phyloP scores from a whole-genome alignment of 2,113 vertebrate genomes.

The Labeo rohita region DNA sequence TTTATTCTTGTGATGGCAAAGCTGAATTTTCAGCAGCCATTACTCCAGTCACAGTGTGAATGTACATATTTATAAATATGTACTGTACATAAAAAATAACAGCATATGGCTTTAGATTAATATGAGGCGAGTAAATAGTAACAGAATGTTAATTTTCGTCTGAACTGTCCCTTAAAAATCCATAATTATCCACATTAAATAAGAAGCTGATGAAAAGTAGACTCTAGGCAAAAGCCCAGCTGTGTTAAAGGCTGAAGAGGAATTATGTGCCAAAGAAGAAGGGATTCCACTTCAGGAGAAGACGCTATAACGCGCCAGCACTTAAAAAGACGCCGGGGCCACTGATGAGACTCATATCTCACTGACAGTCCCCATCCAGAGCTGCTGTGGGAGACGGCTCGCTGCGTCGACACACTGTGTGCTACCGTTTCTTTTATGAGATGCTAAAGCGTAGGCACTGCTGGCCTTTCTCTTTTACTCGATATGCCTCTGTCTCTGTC shows the following conservation, averaged over 20 bases:
- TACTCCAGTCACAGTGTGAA: neutral
- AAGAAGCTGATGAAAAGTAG: neutral
- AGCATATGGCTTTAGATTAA: neutral
- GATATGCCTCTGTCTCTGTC: neutral
- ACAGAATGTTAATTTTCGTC: conserved; percentile 2
- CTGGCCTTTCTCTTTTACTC: conserved; percentile 7
- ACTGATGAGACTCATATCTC: conserved; percentile 35
- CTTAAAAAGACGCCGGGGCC: neutral
- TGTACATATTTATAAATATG: neutral
- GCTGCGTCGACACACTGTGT: conserved; percentile 15
- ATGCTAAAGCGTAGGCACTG: conserved; percentile 28
- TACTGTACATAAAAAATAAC: neutral
- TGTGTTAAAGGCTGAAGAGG: neutral
- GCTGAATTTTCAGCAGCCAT: neutral
- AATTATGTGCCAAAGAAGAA: conserved; percentile 11
- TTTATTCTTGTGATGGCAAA: neutral
- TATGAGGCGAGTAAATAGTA: neutral
- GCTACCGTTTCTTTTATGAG: conserved; percentile 2
- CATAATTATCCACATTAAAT: neutral
- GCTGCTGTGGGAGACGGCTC: neutral
- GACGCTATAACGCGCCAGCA: conserved; percentile 15
- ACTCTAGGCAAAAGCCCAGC: neutral
- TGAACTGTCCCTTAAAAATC: neutral
- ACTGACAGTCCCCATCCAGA: conserved; percentile 17
- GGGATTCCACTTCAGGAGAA: conserved; percentile 23